A percentile compares a stretch with the other conserved stretches of the same genome.
These are phyloP conservation scores for Sycobia sp. DNA, from an alignment of 1,140 invertebrate genomes.

Conservation along the genomic window DNA sequence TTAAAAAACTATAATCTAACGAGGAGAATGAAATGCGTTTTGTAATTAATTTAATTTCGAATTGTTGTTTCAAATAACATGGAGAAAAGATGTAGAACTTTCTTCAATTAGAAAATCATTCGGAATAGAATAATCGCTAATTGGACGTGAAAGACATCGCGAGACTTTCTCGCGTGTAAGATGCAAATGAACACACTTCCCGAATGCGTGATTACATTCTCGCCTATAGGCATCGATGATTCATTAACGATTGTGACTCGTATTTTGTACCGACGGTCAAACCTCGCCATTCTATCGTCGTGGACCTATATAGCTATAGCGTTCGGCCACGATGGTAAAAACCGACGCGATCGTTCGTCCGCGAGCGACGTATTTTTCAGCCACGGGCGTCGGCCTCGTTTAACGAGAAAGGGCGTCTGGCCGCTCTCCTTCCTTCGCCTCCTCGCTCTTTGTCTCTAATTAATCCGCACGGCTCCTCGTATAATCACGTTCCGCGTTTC, in stretches of 20 bases:
- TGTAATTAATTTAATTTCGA: too few relatives aligned
- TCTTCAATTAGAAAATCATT: slow-evolving; percentile 6
- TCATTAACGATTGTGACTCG: neutral
- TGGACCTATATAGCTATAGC: too few relatives aligned
- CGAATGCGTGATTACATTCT: neutral
- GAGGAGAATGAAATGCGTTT: too few relatives aligned
- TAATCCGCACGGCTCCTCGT: neutral
- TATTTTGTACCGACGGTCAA: too few relatives aligned
- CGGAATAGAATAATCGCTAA: neutral
- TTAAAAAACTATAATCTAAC: too few relatives aligned
- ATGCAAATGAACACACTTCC: slow-evolving; percentile 7
- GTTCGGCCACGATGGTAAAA: too few relatives aligned
- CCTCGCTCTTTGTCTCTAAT: neutral
- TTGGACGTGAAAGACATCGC: neutral
- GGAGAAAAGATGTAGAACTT: too few relatives aligned
- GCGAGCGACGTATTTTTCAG: neutral
- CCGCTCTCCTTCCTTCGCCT: neutral
- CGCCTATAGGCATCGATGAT: neutral
- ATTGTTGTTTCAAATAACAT: too few relatives aligned
- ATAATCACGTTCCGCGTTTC: neutral
- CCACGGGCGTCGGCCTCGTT: neutral
- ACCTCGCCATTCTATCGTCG: too few relatives aligned
- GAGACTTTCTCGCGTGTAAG: slow-evolving; percentile 3
- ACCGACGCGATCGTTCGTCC: too few relatives aligned
- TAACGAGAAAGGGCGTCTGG: neutral